Evolutionary conservation across 2,888 invertebrate genomes (phyloP).

Genomic region (Phyllotreta cruciferae): DNA sequence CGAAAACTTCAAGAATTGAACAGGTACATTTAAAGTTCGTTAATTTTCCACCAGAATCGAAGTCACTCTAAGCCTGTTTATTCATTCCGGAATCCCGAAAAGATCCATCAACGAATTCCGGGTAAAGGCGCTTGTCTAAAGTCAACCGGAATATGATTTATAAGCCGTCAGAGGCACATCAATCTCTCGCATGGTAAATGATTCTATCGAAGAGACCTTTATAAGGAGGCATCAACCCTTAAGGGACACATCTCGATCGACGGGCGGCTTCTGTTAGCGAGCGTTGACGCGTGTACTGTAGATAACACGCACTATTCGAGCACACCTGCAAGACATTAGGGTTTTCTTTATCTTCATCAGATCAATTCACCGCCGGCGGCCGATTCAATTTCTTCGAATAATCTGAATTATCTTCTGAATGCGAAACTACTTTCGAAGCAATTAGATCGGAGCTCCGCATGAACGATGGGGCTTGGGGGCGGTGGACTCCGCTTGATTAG

Average conservation of each 20-base stretch:
- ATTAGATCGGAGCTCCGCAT: too few relatives aligned
- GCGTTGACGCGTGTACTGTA: conserved; percentile 9
- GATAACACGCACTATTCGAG: conserved; percentile 13
- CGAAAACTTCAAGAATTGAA: too few relatives aligned
- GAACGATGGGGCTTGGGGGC: too few relatives aligned
- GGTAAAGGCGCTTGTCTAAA: conserved; percentile 11
- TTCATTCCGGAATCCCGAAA: background rate
- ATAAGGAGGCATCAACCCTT: conserved; percentile 11
- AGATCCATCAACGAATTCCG: conserved; percentile 15
- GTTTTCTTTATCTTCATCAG: too few relatives aligned
- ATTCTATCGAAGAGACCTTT: conserved; percentile 12
- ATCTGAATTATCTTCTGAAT: too few relatives aligned
- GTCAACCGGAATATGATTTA: conserved; percentile 12
- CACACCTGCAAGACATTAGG: conserved; percentile 2
- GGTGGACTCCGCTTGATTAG: conserved; percentile 46
- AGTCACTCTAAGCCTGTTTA: too few relatives aligned
- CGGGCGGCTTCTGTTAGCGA: conserved; percentile 13
- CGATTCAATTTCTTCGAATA: too few relatives aligned
- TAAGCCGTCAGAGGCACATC: conserved; percentile 17
- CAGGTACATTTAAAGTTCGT: too few relatives aligned
- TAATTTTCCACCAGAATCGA: too few relatives aligned
- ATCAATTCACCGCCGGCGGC: too few relatives aligned
- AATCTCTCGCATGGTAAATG: conserved; percentile 16
- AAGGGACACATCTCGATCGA: conserved; percentile 9
- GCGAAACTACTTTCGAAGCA: too few relatives aligned